A percentile compares a stretch with the other conserved stretches of the same genome.
phyloP scores from a whole-genome alignment of 2,113 vertebrate species.

The Gnathonemus echidnorhynchus region DNA sequence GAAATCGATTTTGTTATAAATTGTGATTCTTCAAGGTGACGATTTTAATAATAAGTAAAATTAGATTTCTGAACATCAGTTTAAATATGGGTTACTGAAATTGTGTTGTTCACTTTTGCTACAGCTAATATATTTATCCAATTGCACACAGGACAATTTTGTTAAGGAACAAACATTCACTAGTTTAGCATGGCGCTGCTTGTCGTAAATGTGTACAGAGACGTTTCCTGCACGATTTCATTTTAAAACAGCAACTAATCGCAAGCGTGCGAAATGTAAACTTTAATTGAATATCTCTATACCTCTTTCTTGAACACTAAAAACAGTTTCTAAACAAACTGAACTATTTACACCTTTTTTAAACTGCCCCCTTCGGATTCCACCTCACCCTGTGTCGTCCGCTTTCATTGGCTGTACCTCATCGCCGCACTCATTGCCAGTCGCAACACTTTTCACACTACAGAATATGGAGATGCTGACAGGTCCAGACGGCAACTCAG shows the following conservation, averaged over 20 bases:
- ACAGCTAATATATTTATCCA: neutral
- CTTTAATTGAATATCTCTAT: neutral
- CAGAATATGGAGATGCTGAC: neutral
- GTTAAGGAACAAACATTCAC: neutral
- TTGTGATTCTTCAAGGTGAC: too few relatives aligned
- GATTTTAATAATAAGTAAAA: too few relatives aligned
- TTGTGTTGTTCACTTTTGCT: too few relatives aligned
- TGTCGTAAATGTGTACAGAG: neutral
- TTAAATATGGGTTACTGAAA: too few relatives aligned
- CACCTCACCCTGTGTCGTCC: neutral
- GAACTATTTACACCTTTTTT: neutral
- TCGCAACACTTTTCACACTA: neutral
- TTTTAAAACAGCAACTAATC: neutral
- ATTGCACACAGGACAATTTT: neutral
- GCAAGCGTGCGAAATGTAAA: neutral
- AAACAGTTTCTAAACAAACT: neutral
- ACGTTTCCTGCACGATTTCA: neutral
- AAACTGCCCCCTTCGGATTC: neutral
- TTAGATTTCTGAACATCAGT: too few relatives aligned
- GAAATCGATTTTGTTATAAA: too few relatives aligned
- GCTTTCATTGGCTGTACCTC: neutral
- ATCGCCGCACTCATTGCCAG: neutral
- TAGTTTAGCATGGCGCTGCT: neutral
- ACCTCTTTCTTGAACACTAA: neutral
- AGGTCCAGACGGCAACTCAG: neutral